phyloP scores from a whole-genome alignment of 2,113 vertebrate species.

The Aptenodytes forsteri region DNA sequence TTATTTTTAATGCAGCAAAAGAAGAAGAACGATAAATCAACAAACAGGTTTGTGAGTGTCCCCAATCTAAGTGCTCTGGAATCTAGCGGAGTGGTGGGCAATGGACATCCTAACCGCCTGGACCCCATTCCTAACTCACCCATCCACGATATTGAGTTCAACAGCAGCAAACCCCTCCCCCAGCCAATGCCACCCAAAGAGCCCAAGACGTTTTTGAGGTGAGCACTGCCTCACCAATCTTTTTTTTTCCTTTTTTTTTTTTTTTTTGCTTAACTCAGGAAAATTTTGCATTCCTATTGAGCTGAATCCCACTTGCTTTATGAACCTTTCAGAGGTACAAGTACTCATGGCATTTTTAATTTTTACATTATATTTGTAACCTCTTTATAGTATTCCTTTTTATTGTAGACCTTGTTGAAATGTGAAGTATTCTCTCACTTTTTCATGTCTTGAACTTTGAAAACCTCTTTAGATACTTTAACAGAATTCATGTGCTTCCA shows the following conservation, averaged over 20 bases:
- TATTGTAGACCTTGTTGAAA: slow-evolving; percentile 55
- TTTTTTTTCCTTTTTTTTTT: not conserved
- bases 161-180: slow-evolving; percentile 97
- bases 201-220: slow-evolving; percentile 98
- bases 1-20: slow-evolving; percentile 97
- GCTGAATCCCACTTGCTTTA: slow-evolving; percentile 43
- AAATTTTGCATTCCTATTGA: slow-evolving; percentile 53
- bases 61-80: slow-evolving; percentile 96
- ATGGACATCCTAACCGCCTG: slow-evolving; percentile 90
- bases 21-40: slow-evolving; percentile 97
- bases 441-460: not conserved
- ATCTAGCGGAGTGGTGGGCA: slow-evolving; percentile 86
- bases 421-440: slow-evolving; percentile 33
- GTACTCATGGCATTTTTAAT: slow-evolving; percentile 30
- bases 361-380: slow-evolving; percentile 54
- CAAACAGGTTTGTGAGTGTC: slow-evolving; percentile 97
- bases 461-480: slow-evolving; percentile 28
- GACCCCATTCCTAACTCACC: slow-evolving; percentile 97
- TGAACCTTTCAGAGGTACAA: slow-evolving; percentile 54
- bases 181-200: slow-evolving; percentile 95
- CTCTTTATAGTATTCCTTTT: slow-evolving; percentile 77
- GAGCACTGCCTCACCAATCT: slow-evolving; percentile 86
- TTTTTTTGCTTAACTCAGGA: slow-evolving; percentile 48
- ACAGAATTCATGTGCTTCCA: slow-evolving; percentile 56
- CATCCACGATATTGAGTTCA: slow-evolving; percentile 94